Evolutionary conservation across 2,888 invertebrate genomes (phyloP), one percentile per base, ranked within the genome.

Genomic region (Linyphia triangularis): DNA sequence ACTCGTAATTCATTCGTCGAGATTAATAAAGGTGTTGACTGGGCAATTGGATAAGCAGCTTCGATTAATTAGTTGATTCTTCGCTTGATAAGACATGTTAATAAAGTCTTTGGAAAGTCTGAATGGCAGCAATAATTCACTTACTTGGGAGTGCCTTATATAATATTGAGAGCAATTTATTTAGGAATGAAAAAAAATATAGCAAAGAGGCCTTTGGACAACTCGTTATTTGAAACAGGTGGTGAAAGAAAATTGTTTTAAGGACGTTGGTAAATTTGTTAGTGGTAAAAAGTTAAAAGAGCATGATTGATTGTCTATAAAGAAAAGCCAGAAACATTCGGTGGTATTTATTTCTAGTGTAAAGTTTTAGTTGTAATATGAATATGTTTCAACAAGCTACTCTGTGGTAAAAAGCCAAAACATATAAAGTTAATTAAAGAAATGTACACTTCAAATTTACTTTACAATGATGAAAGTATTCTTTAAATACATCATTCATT

Each of bases 21-120:
- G 33, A 70, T 70, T 70, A 70, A 70, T 43, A 70, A 40, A 70
- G 9, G 43, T n/a, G 70, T 26, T 43, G 70, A 67, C 33, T 67
- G 26, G 28, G 43, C 40, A 16, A 51, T 16, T 24, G 70, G 70
- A 70, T 22, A 70, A 70, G 40, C 43, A 70, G 43, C 16, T n/a
- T 70, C 70, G 70, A 70, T 70, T 70, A 70, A 70, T 70, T 70
- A 43, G 70, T 26, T 70, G 70, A 51, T 51, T 40, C 43, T 43
- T 6, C 9, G 24, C 24, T 43, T n/a, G 70, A 70, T 70, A 70
- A 70, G 70, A 51, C 51, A 51, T 51, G 51, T 51, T 51, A 16
- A 51, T 16, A 51, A 5, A 51, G 51, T 51, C 33, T 33, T 33
- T 33, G 0, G 51, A 16, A 13, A 5, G 51, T 51, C 51, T 13